phyloP scores from a whole-genome alignment of 2,888 invertebrate genomes.

The Tenthredo distinguenda region DNA sequence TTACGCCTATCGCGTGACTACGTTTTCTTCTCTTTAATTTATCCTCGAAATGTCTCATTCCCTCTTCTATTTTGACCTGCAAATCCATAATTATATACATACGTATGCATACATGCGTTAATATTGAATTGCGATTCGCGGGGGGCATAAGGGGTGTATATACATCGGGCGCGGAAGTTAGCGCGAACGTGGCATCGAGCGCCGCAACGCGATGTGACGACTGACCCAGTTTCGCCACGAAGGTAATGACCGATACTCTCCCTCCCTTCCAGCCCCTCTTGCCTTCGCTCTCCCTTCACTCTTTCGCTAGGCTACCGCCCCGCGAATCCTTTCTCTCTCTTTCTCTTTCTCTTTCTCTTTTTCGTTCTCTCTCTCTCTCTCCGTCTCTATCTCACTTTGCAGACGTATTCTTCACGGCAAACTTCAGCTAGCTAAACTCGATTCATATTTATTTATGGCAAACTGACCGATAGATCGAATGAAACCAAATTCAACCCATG shows the following conservation, averaged over 20 bases:
- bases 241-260: conserved; percentile 78
- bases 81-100: neutral
- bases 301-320: conserved; percentile 33
- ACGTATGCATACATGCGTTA: conserved; percentile 34
- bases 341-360: conserved; percentile 57
- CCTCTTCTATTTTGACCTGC: neutral
- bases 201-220: conserved; percentile 73
- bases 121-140: neutral
- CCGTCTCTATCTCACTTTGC: conserved; percentile 51
- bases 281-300: conserved; percentile 38
- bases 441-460: conserved; percentile 30
- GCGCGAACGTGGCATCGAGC: conserved; percentile 69
- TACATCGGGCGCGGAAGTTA: conserved; percentile 45
- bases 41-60: neutral
- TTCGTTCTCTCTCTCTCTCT: conserved; percentile 39
- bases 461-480: conserved; percentile 18
- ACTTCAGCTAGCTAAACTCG: neutral
- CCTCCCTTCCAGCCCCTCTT: conserved; percentile 38
- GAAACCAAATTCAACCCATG: neutral
- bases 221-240: conserved; percentile 77
- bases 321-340: conserved; percentile 50
- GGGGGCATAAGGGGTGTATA: conserved; percentile 2
- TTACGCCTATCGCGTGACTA: neutral
- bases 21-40: neutral
- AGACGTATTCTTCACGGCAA: neutral